Evolutionary conservation across 1,140 invertebrate genomes (phyloP), one percentile per base, ranked within the genome.

Genomic region (Macrobrachium nipponense): DNA sequence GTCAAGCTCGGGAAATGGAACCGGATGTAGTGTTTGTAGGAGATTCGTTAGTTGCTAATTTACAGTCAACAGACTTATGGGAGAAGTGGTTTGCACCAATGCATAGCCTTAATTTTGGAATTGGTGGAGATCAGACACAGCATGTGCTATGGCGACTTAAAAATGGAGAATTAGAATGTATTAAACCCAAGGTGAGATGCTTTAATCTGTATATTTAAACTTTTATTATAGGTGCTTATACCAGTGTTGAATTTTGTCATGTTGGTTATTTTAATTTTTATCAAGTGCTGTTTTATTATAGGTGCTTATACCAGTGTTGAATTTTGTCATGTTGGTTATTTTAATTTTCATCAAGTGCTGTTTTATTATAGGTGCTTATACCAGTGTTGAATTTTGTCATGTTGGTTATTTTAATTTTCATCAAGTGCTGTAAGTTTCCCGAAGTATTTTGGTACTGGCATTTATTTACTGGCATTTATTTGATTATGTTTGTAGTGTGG

Each of bases 11-110:
- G 90, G 95, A 96, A 89, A 95, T 95, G 91, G 96, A 98, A 92
- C 96, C 96, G 60, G 96, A 98, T 90, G 95, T 98, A n/a, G 93
- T 98, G 80, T 96, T 97, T 90, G 93, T 98, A 70, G 97, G 97
- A 11, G 97, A 98, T 92, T 97, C 96, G 68, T 93, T 97, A 77
- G 93, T 97, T 84, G 94, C 95, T 91, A 94, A 95, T 59, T 91
- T 97, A 88, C 93, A 94, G 90, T 94, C 95, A 89, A 95, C 95
- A 59, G 94, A 96, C 92, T 93, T 96, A 23, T 98, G 96, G 96
- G 94, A 95, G 89, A 94, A 96, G 89, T 94, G 95, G 91, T 97
- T 97, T 93, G 96, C 94, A 36, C 96, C 96, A 27, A 92, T 97
- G 89, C 96, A 97, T 91, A 95, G 95, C 90, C 93, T 97, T 86